Percentiles rank a stretch among this genome's conserved stretches.
Conservation (phyloP, 2,888 invertebrate genomes). For the Himalopsyche tibetana region DNA sequence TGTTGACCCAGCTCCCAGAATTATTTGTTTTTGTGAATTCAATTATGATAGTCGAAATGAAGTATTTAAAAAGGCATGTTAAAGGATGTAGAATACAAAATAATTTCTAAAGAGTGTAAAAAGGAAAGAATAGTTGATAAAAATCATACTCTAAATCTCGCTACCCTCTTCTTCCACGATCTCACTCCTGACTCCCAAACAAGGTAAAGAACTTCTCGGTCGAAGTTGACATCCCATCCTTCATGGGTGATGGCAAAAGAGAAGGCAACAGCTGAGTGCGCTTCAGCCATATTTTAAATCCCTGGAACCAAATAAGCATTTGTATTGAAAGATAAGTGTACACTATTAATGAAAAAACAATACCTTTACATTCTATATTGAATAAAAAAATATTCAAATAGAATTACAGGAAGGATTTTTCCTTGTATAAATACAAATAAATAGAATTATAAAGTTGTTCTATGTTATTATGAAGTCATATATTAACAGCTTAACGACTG, state of each 20-base stretch:
- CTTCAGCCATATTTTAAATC: slow-evolving; percentile 90
- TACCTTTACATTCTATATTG: background rate
- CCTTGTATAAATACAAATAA: too few relatives aligned
- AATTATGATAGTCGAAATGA: too few relatives aligned
- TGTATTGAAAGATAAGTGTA: background rate
- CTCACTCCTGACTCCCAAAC: slow-evolving; percentile 96
- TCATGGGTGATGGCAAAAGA: slow-evolving; percentile 98
- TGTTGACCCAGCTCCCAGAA: too few relatives aligned
- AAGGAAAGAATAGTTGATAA: slow-evolving; percentile 44
- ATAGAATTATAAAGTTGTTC: too few relatives aligned
- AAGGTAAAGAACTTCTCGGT: slow-evolving; percentile 95
- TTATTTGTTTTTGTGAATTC: too few relatives aligned
- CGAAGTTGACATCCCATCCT: slow-evolving; percentile 98
- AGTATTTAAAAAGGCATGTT: too few relatives aligned
- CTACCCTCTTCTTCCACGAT: slow-evolving; percentile 96
- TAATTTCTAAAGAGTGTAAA: background rate
- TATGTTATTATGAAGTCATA: too few relatives aligned
- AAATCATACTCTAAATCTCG: slow-evolving; percentile 90
- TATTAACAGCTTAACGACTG: too few relatives aligned
- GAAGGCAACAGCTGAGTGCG: slow-evolving; percentile 98
- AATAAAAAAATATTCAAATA: background rate
- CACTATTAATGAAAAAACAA: background rate
- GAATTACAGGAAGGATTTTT: background rate
- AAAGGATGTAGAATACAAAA: too few relatives aligned
- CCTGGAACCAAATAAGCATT: background rate